Evolutionary conservation across 30 jellyfish, hydroid and myxozoan species (phyloP).

Genomic region (Chrysaora quinquecirrha): DNA sequence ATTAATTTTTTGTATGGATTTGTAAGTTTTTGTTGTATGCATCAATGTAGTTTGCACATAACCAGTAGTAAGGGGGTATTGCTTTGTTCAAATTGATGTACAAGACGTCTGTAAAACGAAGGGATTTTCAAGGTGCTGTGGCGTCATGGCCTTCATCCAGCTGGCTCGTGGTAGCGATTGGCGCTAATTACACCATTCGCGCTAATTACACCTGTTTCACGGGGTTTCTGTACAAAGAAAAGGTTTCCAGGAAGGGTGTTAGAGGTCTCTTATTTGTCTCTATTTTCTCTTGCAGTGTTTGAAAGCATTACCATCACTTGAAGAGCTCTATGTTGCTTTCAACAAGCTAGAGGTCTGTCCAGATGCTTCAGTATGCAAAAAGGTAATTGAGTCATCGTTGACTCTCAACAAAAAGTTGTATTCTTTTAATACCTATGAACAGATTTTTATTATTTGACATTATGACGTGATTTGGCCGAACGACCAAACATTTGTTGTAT

Average conservation of each 20-base stretch:
- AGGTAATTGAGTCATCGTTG: conserved; percentile 13
- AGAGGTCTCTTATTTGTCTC: neutral
- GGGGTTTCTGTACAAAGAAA: neutral
- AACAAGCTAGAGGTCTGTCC: conserved; percentile 46
- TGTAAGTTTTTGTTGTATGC: neutral
- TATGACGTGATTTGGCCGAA: neutral
- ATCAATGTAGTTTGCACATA: too few species aligned
- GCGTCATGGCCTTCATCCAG: neutral
- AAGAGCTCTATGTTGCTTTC: conserved; percentile 41
- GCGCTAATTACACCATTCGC: neutral
- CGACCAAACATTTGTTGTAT: neutral
- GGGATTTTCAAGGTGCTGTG: too few species aligned
- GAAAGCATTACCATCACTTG: conserved; percentile 38
- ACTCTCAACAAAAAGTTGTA: neutral
- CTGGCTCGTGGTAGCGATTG: neutral
- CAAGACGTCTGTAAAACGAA: neutral
- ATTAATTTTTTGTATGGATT: neutral
- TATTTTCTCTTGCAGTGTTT: conserved; percentile 19
- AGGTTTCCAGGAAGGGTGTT: neutral
- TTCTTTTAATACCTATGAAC: neutral
- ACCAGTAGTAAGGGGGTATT: too few species aligned
- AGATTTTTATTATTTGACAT: neutral
- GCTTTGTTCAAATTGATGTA: too few species aligned
- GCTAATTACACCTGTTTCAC: neutral
- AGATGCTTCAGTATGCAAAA: conserved; percentile 68